Evolutionary conservation across 2,113 vertebrate genomes (phyloP).

Genomic region (Phasianus colchicus): DNA sequence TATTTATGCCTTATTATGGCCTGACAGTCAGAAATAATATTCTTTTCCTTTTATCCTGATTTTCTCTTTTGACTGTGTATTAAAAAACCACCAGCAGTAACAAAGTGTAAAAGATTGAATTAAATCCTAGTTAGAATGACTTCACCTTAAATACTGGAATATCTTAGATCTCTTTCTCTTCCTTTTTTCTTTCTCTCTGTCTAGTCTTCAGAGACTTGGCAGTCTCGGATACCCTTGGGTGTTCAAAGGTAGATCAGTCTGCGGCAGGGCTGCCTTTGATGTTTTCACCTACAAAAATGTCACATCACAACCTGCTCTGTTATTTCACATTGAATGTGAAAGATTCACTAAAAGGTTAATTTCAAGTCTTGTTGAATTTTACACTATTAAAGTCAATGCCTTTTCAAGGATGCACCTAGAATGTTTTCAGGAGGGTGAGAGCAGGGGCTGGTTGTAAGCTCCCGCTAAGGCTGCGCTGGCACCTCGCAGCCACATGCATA

Average conservation of each 20-base stretch:
- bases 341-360: conserved; percentile 85
- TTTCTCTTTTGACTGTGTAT: conserved; percentile 67
- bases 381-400: conserved; percentile 61
- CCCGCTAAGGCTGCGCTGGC: background rate
- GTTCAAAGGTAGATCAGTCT: conserved; percentile 87
- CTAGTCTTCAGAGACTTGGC: conserved; percentile 86
- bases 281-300: conserved; percentile 88
- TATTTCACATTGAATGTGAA: conserved; percentile 82
- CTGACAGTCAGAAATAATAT: conserved; percentile 72
- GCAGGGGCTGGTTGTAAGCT: background rate
- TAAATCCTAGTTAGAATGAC: conserved; percentile 72
- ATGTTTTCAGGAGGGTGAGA: conserved; percentile 11
- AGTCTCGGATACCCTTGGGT: conserved; percentile 84
- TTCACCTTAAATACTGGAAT: conserved; percentile 77
- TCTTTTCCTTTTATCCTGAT: conserved; percentile 70
- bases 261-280: conserved; percentile 85
- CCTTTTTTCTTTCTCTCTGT: conserved; percentile 67
- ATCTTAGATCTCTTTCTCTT: conserved; percentile 78
- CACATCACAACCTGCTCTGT: conserved; percentile 82
- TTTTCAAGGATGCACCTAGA: conserved; percentile 32
- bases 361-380: conserved; percentile 81
- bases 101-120: conserved; percentile 66
- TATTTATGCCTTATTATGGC: conserved; percentile 68
- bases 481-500: accelerated
- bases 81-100: conserved; percentile 63